These are phyloP conservation scores for Rhinolophus ferrumequinum DNA, from an alignment of 2,113 vertebrate species.

Conservation along the genomic window DNA sequence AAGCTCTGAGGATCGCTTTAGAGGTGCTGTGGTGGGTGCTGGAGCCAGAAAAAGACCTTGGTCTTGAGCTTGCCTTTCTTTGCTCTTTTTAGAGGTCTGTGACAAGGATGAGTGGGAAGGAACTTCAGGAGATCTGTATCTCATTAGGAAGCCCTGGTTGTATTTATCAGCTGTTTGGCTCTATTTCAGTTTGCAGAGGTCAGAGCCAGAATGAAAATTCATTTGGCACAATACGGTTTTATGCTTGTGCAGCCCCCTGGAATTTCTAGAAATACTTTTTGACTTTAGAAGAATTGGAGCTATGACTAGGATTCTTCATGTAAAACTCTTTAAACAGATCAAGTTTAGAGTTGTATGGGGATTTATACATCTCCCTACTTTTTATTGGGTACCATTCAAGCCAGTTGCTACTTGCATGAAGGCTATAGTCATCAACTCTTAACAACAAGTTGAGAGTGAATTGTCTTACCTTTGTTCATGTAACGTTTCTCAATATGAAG, in stretches of 20 bases:
- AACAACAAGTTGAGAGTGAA: neutral
- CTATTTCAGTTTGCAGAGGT: conserved; percentile 17
- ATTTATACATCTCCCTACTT: neutral
- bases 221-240: neutral
- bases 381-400: neutral
- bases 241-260: neutral
- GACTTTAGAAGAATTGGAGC: conserved; percentile 2
- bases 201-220: neutral
- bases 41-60: neutral
- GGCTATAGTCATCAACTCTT: neutral
- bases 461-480: neutral
- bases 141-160: neutral
- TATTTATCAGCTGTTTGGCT: neutral
- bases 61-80: neutral
- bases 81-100: neutral
- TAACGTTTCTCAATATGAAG: conserved; percentile 8
- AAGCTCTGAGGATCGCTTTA: neutral
- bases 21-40: neutral
- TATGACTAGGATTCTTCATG: neutral
- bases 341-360: neutral
- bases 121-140: neutral
- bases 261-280: conserved; percentile 26
- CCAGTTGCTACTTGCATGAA: neutral
- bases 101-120: neutral
- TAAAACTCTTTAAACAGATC: conserved; percentile 19